These are phyloP conservation scores for Apomyelois bistriatella DNA, from an alignment of 2,888 invertebrate species.

Conservation along the genomic window DNA sequence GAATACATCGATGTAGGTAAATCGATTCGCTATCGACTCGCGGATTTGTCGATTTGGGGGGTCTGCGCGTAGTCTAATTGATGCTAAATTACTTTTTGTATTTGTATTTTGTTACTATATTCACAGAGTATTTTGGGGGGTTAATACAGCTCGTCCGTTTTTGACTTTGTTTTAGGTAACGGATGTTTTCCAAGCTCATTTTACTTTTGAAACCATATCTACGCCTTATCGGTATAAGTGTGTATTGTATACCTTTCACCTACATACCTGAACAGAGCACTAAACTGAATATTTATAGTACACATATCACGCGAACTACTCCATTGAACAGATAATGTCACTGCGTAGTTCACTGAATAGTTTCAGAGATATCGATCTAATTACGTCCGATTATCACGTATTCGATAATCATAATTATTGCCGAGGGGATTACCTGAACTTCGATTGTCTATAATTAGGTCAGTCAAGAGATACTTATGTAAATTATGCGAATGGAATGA, in stretches of 20 bases:
- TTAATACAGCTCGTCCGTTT: too few relatives aligned
- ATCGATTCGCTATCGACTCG: constrained; percentile 52
- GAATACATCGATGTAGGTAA: constrained; percentile 59
- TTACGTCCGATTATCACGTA: constrained; percentile 13
- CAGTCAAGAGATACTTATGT: constrained; percentile 28
- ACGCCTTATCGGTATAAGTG: too few relatives aligned
- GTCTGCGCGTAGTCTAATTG: neutral
- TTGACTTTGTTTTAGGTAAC: too few relatives aligned
- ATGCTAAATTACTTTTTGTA: neutral
- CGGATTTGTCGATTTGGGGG: constrained; percentile 17
- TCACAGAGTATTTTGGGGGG: neutral
- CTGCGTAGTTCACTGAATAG: constrained; percentile 18
- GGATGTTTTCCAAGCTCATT: too few relatives aligned
- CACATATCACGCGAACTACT: neutral
- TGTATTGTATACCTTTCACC: too few relatives aligned
- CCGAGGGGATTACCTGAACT: neutral
- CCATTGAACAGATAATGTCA: constrained; percentile 3
- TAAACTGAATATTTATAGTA: too few relatives aligned
- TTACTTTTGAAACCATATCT: too few relatives aligned
- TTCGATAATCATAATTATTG: constrained; percentile 4
- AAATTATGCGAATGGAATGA: constrained; percentile 12
- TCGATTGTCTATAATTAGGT: constrained; percentile 30
- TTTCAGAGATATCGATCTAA: constrained; percentile 17
- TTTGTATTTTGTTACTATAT: neutral
- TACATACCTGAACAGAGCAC: too few relatives aligned